phyloP scores from a whole-genome alignment of 2,797 vertebrate genomes.

The Alfaro cultratus region DNA sequence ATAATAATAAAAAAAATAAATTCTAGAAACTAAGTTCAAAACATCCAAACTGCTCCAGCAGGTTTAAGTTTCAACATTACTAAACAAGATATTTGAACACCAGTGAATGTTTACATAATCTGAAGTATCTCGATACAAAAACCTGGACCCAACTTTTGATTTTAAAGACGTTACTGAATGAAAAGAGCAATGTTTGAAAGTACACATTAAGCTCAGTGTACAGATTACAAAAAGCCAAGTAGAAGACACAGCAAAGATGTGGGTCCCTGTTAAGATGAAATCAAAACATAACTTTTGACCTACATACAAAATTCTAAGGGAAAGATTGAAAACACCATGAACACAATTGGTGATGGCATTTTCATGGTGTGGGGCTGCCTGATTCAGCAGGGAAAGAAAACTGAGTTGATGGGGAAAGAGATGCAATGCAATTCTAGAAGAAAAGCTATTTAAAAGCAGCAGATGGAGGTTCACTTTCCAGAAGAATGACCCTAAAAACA shows the following conservation, averaged over 20 bases:
- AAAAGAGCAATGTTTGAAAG: neutral
- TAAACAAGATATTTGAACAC: conserved; percentile 14
- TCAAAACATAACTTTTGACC: neutral
- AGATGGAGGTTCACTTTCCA: neutral
- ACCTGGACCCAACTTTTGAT: neutral
- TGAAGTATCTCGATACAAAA: conserved; percentile 12
- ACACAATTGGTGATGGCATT: neutral
- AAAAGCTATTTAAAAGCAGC: neutral
- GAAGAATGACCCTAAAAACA: neutral
- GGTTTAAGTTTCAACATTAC: neutral
- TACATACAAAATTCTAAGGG: neutral
- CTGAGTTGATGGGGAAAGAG: neutral
- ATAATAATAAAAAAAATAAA: neutral
- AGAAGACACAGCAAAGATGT: neutral
- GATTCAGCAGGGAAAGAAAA: neutral
- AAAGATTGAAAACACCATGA: neutral
- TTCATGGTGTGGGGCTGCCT: neutral
- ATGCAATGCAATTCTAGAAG: neutral
- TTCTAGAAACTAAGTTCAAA: conserved; percentile 19
- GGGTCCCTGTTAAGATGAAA: neutral
- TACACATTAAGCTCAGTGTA: neutral
- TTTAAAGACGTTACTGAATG: neutral
- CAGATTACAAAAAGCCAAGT: neutral
- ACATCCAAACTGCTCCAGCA: conserved; percentile 8
- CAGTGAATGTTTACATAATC: conserved; percentile 2